These are phyloP conservation scores for Sarcophaga bullata DNA, from an alignment of 1,140 invertebrate species.

Conservation along the genomic window DNA sequence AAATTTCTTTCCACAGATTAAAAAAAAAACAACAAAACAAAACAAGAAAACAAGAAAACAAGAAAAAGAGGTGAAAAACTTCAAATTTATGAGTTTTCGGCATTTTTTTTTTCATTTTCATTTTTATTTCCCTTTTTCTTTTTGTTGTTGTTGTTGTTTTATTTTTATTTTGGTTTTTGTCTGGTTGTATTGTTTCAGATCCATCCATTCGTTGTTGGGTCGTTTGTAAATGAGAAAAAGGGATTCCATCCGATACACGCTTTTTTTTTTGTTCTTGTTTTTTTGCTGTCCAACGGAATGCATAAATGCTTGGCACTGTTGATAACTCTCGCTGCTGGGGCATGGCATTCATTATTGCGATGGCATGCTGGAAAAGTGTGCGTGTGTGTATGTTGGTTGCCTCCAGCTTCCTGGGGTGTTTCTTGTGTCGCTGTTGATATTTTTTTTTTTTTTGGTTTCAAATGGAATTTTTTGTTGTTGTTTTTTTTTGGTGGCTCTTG, in stretches of 20 bases:
- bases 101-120: conserved; percentile 27
- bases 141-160: neutral
- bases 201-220: neutral
- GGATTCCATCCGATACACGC: neutral
- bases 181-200: neutral
- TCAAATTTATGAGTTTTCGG: conserved; percentile 47
- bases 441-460: neutral
- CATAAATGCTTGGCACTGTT: conserved; percentile 28
- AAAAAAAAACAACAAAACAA: conserved; percentile 22
- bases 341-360: conserved; percentile 12
- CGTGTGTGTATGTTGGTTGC: neutral
- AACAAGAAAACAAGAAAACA: neutral
- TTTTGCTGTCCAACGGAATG: neutral
- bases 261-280: too few relatives aligned
- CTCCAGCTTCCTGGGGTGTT: conserved; percentile 34
- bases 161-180: conserved; percentile 14
- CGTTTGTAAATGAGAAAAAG: neutral
- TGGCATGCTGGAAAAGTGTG: neutral
- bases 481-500: neutral
- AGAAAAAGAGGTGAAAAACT: conserved; percentile 34
- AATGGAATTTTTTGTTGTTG: neutral
- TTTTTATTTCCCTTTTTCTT: too few relatives aligned
- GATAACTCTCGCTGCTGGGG: conserved; percentile 17
- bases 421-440: neutral
- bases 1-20: conserved; percentile 46